Evolutionary conservation across 2,888 invertebrate species (phyloP).

Genomic region (Phalangium opilio): DNA sequence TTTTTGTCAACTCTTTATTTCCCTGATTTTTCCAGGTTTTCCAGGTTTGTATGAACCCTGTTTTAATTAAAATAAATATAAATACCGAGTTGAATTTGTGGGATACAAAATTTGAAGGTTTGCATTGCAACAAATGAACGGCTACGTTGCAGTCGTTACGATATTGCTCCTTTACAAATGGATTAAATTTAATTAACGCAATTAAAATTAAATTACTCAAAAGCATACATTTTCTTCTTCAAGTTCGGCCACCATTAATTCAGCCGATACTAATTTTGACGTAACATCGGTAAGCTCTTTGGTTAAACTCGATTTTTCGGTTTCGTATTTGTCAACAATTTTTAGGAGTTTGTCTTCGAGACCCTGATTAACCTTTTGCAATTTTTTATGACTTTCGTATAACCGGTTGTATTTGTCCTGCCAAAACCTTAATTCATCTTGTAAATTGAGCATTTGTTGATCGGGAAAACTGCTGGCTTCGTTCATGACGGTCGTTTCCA

Average conservation of each 20-base stretch:
- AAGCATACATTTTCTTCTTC: constrained; percentile 33
- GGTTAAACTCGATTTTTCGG: constrained; percentile 69
- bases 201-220: constrained; percentile 53
- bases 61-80: constrained; percentile 22
- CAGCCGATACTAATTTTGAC: constrained; percentile 32
- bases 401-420: constrained; percentile 87
- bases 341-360: constrained; percentile 83
- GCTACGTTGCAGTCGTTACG: constrained; percentile 84
- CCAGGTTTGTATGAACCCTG: too few relatives aligned
- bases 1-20: too few relatives aligned
- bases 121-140: constrained; percentile 83
- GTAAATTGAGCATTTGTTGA: constrained; percentile 57
- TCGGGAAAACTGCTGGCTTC: constrained; percentile 47
- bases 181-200: constrained; percentile 32
- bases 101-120: constrained; percentile 82
- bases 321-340: constrained; percentile 79
- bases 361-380: constrained; percentile 86
- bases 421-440: constrained; percentile 71
- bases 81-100: constrained; percentile 78
- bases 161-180: constrained; percentile 59
- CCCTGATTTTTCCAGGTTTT: too few relatives aligned
- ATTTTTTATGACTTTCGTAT: constrained; percentile 79
- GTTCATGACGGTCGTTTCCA: constrained; percentile 71
- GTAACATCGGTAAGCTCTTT: constrained; percentile 66
- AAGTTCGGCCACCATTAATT: constrained; percentile 29